These are phyloP conservation scores for Gambusia yucatana DNA, from an alignment of 2,797 vertebrate genomes.

Conservation along the genomic window DNA sequence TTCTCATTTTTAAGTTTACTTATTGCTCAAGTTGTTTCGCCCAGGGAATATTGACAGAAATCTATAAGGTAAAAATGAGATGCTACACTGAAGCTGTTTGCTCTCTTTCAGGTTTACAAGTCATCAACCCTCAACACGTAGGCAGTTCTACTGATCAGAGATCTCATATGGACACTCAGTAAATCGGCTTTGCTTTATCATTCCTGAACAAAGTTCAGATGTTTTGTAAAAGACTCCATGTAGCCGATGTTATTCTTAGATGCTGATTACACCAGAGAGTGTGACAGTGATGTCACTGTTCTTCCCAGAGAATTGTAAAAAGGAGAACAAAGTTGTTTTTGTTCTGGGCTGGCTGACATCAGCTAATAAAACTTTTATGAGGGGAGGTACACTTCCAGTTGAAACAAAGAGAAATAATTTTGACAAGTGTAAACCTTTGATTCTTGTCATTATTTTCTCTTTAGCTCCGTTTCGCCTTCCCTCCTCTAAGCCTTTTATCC, in stretches of 20 bases:
- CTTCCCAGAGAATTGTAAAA: slow-evolving; percentile 25
- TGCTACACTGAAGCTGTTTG: slow-evolving; percentile 10
- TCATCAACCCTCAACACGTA: slow-evolving; percentile 39
- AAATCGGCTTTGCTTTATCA: slow-evolving; percentile 49
- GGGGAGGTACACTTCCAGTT: slow-evolving; percentile 39
- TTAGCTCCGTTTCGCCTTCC: slow-evolving; percentile 36
- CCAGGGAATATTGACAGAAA: slow-evolving; percentile 10
- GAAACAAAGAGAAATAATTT: slow-evolving; percentile 45
- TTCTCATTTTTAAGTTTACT: slow-evolving; percentile 33
- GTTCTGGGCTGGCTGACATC: slow-evolving; percentile 35
- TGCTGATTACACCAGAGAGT: slow-evolving; percentile 11
- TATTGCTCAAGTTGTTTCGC: slow-evolving; percentile 52
- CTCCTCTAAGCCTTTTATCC: slow-evolving; percentile 65
- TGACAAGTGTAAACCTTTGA: slow-evolving; percentile 54
- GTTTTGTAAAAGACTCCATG: slow-evolving; percentile 17
- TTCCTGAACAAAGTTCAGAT: slow-evolving; percentile 38
- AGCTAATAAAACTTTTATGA: slow-evolving; percentile 55
- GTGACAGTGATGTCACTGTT: slow-evolving; percentile 12
- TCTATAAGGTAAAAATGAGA: slow-evolving; percentile 23
- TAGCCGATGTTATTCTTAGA: slow-evolving; percentile 26
- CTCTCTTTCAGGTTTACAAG: slow-evolving; percentile 36
- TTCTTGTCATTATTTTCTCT: slow-evolving; percentile 68
- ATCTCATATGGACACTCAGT: slow-evolving; percentile 46
- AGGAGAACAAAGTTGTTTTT: slow-evolving; percentile 25
- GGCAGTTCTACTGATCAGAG: slow-evolving; percentile 16